Evolutionary conservation across 2,797 vertebrate genomes (phyloP).

Genomic region (Macroramphosus scolopax): DNA sequence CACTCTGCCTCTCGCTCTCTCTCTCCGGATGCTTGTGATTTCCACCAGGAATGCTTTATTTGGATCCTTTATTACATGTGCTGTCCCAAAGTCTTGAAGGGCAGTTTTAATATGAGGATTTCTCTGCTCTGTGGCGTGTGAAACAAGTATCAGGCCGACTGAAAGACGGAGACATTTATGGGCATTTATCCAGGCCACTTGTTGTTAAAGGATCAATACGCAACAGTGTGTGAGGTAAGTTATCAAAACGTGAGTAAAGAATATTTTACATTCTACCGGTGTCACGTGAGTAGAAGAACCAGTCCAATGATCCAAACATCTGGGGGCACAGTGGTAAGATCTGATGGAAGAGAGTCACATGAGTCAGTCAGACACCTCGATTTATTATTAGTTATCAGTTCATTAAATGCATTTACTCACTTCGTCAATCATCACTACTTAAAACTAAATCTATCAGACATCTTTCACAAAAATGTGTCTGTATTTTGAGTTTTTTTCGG

Average conservation of each 20-base stretch:
- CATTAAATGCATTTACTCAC: too few relatives aligned
- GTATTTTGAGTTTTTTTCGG: too few relatives aligned
- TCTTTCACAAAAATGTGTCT: too few relatives aligned
- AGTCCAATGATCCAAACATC: too few relatives aligned
- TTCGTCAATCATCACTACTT: too few relatives aligned
- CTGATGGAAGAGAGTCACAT: too few relatives aligned
- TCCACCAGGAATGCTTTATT: constrained; percentile 80
- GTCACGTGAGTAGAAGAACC: too few relatives aligned
- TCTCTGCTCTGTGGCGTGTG: constrained; percentile 63
- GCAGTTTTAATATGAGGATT: constrained; percentile 77
- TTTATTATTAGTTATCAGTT: too few relatives aligned
- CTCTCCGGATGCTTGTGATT: constrained; percentile 68
- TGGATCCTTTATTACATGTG: constrained; percentile 75
- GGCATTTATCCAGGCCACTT: constrained; percentile 65
- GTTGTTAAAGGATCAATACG: constrained; percentile 62
- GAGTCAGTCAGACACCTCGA: too few relatives aligned
- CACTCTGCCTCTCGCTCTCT: constrained; percentile 44
- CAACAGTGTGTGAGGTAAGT: constrained; percentile 30
- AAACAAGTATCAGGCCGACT: constrained; percentile 54
- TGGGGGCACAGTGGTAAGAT: too few relatives aligned
- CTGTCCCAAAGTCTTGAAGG: constrained; percentile 77
- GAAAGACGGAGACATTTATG: constrained; percentile 70
- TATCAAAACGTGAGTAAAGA: constrained; percentile 12
- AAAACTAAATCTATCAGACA: too few relatives aligned
- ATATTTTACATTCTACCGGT: constrained; percentile 22